Evolutionary conservation across 1,140 invertebrate species (phyloP), one percentile per base, ranked within the genome.

Genomic region (Drosophila nannoptera): DNA sequence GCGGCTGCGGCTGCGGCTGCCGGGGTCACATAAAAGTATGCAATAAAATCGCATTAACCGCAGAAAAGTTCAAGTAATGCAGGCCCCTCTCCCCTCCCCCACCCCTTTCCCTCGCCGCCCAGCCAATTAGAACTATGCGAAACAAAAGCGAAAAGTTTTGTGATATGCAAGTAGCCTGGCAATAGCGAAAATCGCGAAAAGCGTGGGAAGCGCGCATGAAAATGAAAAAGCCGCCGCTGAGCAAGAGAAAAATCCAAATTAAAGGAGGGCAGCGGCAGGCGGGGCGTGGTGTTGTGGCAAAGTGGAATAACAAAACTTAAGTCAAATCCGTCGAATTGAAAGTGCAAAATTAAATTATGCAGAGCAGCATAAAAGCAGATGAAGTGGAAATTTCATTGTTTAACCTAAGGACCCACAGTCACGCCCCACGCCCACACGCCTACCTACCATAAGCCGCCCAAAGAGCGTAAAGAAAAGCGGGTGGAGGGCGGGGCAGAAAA

Each of bases 351-450:
- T 73, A 80, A 83, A 83, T 83, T 83, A 83, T 84, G 80, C 80
- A 83, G 80, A 84, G 80, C 76, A 84, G 80, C 80, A 83, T 83
- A 84, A 83, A 83, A 83, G 70, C 80, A 83, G 80, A 83, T 83
- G 80, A 83, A 83, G 80, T 84, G 80, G 80, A 83, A 83, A 83
- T 83, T 83, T 84, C 80, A 83, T 84, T 83, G 80, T 80, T 83
- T 84, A 83, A 80, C 80, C 76, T 83, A 76, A 64, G 73, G 73
- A n/a, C n/a, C 52, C 35, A 8, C 12, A 12, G 33, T 5, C 73
- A 14, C 64, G 40, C 12, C 45, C 14, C 45, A 4, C n/a, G 29
- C 22, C 14, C 50, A 16, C 29, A 7, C 40, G 2, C 12, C 12
- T 0, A 9, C 14, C 8, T n/a, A n/a, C n/a, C n/a, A n/a, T n/a